Conservation (phyloP, 2,113 vertebrate species). For the Hippocampus zosterae region DNA sequence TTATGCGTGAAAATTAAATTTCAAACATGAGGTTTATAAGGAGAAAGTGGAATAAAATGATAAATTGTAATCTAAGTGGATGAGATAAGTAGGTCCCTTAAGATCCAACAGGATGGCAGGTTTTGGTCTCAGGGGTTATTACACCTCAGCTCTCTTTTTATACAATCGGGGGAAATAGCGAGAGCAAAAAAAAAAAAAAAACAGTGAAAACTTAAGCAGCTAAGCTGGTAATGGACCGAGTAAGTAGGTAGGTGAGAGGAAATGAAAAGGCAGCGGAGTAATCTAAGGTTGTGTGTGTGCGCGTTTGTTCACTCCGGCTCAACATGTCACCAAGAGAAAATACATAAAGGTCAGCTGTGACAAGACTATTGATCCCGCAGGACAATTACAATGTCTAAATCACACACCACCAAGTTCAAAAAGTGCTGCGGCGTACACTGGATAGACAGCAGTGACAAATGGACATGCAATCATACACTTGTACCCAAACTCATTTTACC, state of each 20-base stretch:
- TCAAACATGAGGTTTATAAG: conserved; percentile 43
- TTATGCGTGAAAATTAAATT: conserved; percentile 34
- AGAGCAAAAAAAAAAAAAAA: conserved; percentile 13
- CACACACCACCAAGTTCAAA: not conserved
- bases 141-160: conserved; percentile 26
- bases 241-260: conserved; percentile 19
- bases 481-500: not conserved
- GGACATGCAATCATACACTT: not conserved
- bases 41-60: conserved; percentile 51
- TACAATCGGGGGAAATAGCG: conserved; percentile 12
- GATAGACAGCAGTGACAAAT: not conserved
- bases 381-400: conserved; percentile 6
- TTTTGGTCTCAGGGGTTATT: conserved; percentile 29
- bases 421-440: not conserved
- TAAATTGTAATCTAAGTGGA: conserved; percentile 45
- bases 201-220: conserved; percentile 8
- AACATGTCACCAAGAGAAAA: conserved; percentile 3
- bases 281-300: not conserved
- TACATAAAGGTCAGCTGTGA: not conserved
- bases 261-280: conserved; percentile 2
- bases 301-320: not conserved
- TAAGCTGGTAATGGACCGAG: conserved; percentile 10
- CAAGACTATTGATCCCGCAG: conserved; percentile 1
- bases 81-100: conserved; percentile 32
- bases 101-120: conserved; percentile 32